These are phyloP conservation scores for Altica lythri DNA, from an alignment of 2,888 invertebrate species.

Conservation along the genomic window DNA sequence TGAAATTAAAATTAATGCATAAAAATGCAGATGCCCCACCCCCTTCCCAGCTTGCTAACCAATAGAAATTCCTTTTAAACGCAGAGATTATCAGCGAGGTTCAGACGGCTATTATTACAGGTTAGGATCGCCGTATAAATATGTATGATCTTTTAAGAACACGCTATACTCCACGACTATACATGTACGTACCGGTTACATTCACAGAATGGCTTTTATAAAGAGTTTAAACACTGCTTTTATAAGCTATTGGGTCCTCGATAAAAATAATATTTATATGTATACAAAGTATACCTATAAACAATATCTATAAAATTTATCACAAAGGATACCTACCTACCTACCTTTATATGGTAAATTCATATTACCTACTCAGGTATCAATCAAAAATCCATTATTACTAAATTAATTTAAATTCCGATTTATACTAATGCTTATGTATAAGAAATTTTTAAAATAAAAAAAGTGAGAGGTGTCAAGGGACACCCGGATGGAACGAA, in stretches of 20 bases:
- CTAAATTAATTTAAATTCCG: no score
- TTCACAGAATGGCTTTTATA: conserved; percentile 11
- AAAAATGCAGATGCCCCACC: conserved; percentile 52
- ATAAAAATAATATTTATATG: no score
- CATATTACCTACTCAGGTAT: no score
- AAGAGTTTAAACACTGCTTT: background rate
- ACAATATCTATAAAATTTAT: no score
- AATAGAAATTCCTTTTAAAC: conserved; percentile 51
- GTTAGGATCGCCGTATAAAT: conserved; percentile 58
- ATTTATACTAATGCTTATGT: no score
- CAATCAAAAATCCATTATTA: no score
- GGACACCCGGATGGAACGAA: no score
- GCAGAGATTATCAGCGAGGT: conserved; percentile 54
- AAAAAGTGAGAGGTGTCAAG: no score
- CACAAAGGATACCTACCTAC: no score
- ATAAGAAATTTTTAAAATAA: no score
- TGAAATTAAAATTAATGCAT: conserved; percentile 48
- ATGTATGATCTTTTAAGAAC: conserved; percentile 57
- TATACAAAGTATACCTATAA: no score
- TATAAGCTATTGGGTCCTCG: background rate
- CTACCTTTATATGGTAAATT: no score
- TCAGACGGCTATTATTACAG: conserved; percentile 57
- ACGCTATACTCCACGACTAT: conserved; percentile 49
- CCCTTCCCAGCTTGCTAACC: conserved; percentile 41
- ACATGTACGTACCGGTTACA: conserved; percentile 22